These are phyloP conservation scores for Hartigia nigra DNA, from an alignment of 2,888 invertebrate genomes.

Conservation along the genomic window DNA sequence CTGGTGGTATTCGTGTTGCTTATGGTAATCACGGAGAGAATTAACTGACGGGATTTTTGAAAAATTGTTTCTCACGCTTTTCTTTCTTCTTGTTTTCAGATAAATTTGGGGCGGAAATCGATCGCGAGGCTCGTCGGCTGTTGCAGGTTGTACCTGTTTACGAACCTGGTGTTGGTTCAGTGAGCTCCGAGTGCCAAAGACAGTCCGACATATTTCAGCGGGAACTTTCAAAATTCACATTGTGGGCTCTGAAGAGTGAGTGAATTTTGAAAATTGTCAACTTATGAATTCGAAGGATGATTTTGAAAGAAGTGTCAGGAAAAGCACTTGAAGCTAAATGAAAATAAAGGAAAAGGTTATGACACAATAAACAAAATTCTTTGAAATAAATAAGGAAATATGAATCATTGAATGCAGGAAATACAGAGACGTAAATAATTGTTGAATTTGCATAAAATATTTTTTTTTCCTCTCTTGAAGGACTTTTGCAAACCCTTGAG, in stretches of 20 bases:
- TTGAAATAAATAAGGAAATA: background rate
- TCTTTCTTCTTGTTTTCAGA: constrained; percentile 39
- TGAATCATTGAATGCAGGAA: constrained; percentile 11
- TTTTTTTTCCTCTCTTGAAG: background rate
- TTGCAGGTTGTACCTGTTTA: constrained; percentile 55
- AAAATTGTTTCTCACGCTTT: background rate
- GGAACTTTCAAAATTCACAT: constrained; percentile 57
- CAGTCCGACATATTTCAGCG: constrained; percentile 53
- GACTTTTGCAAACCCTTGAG: background rate
- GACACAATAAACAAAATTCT: too few species aligned
- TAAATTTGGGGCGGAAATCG: constrained; percentile 51
- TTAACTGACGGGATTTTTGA: background rate
- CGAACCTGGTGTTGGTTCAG: constrained; percentile 54
- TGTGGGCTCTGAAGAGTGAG: constrained; percentile 63
- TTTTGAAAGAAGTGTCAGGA: background rate
- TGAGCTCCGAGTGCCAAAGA: constrained; percentile 55
- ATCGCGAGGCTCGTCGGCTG: constrained; percentile 49
- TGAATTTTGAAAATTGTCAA: constrained; percentile 7
- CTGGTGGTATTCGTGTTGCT: background rate
- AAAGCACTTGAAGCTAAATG: background rate
- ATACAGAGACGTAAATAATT: background rate
- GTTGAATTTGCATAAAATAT: constrained; percentile 1
- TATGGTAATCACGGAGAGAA: background rate
- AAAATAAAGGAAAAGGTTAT: too few species aligned
- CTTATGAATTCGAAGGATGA: background rate